phyloP scores from a whole-genome alignment of 2,113 vertebrate genomes.

The Paramisgurnus dabryanus region DNA sequence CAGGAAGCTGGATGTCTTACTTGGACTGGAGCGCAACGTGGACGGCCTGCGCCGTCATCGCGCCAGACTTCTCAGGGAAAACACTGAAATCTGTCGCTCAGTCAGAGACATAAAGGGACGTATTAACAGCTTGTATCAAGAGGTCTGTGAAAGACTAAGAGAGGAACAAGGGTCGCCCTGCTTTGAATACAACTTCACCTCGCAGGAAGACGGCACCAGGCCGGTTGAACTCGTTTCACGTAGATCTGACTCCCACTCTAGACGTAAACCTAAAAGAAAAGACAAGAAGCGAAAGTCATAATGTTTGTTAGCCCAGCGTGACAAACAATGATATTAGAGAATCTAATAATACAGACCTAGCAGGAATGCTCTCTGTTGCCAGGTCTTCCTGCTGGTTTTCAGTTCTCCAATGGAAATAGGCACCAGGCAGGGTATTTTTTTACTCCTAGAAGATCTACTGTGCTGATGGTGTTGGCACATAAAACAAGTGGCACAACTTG shows the following conservation, averaged over 20 bases:
- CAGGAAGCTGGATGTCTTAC: constrained; percentile 87
- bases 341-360: not conserved
- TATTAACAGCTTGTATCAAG: constrained; percentile 84
- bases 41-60: constrained; percentile 82
- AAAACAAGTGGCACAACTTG: not conserved
- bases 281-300: constrained; percentile 80
- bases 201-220: constrained; percentile 78
- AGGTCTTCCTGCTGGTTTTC: constrained; percentile 4
- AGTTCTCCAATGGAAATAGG: not conserved
- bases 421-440: not conserved
- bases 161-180: constrained; percentile 85
- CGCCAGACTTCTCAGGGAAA: constrained; percentile 84
- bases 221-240: constrained; percentile 66
- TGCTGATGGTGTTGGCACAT: not conserved
- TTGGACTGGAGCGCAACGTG: constrained; percentile 83
- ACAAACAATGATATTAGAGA: not conserved
- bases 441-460: not conserved
- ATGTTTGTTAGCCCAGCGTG: constrained; percentile 19
- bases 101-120: constrained; percentile 88
- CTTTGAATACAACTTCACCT: constrained; percentile 76
- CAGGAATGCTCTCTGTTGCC: not conserved
- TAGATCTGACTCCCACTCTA: constrained; percentile 65
- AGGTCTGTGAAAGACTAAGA: constrained; percentile 84
- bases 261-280: constrained; percentile 79
- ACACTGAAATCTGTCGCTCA: constrained; percentile 82